A percentile compares a stretch with the other conserved stretches of the same genome.
These are phyloP conservation scores for Drosophila quinaria DNA, from an alignment of 2,888 invertebrate genomes.

Conservation along the genomic window DNA sequence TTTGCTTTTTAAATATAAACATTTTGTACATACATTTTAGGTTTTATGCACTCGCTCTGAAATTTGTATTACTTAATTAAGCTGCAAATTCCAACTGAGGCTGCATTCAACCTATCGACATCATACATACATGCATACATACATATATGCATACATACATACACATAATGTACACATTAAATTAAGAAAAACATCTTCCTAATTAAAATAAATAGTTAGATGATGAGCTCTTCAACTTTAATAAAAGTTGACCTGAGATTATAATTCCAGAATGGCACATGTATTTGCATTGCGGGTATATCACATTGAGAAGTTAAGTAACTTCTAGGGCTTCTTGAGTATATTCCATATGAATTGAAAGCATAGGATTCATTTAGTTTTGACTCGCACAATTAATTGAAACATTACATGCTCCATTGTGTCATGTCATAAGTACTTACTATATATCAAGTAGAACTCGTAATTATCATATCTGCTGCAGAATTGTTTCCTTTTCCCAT, in stretches of 20 bases:
- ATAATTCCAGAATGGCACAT: conserved; percentile 18
- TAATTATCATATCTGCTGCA: background rate
- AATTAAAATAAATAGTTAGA: conserved; percentile 17
- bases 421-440: conserved; percentile 23
- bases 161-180: conserved; percentile 31
- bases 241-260: conserved; percentile 12
- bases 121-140: conserved; percentile 28
- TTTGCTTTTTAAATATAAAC: conserved; percentile 29
- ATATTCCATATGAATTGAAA: background rate
- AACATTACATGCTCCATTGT: conserved; percentile 34
- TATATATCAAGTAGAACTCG: background rate
- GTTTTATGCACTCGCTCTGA: conserved; percentile 41
- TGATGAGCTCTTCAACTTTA: conserved; percentile 1
- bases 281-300: background rate
- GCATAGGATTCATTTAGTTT: conserved; percentile 1
- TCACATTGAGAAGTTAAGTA: background rate
- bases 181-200: conserved; percentile 13
- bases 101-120: conserved; percentile 32
- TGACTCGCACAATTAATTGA: background rate
- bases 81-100: conserved; percentile 44
- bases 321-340: background rate
- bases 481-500: conserved; percentile 17
- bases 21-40: conserved; percentile 74
- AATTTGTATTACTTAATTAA: conserved; percentile 41
- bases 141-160: conserved; percentile 21